Evolutionary conservation across 2,797 vertebrate species (phyloP).

Genomic region (Sebastes itinus): DNA sequence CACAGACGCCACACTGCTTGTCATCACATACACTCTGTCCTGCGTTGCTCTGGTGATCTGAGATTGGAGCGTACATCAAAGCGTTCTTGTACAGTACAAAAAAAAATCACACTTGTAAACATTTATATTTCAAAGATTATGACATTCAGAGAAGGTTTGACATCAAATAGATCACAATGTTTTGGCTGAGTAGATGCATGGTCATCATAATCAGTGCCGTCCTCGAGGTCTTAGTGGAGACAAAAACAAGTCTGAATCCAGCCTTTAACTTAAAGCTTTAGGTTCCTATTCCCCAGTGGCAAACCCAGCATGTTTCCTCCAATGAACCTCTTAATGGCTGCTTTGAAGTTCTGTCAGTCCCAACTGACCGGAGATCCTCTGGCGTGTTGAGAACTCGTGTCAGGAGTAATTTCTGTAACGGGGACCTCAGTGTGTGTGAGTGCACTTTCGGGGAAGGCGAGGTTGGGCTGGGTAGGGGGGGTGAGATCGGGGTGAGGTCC

Average conservation of each 20-base stretch:
- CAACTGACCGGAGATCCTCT: slow-evolving; percentile 32
- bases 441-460: background rate
- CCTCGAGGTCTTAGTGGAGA: slow-evolving; percentile 3
- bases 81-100: background rate
- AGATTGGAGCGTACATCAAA: background rate
- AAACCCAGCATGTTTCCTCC: slow-evolving; percentile 32
- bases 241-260: slow-evolving; percentile 35
- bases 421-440: background rate
- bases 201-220: slow-evolving; percentile 18
- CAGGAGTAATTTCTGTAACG: slow-evolving; percentile 37
- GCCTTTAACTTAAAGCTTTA: slow-evolving; percentile 1
- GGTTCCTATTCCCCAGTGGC: slow-evolving; percentile 4
- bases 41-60: slow-evolving; percentile 2
- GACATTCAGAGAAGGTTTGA: background rate
- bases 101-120: background rate
- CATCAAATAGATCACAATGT: too few relatives aligned
- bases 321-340: slow-evolving; percentile 19
- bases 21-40: slow-evolving; percentile 38
- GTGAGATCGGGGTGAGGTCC: slow-evolving; percentile 2
- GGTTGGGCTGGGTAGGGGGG: background rate
- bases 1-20: slow-evolving; percentile 56
- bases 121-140: background rate
- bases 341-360: slow-evolving; percentile 57
- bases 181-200: background rate
- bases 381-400: slow-evolving; percentile 44